phyloP scores from a whole-genome alignment of 2,888 invertebrate genomes.

The Tipula helvola region DNA sequence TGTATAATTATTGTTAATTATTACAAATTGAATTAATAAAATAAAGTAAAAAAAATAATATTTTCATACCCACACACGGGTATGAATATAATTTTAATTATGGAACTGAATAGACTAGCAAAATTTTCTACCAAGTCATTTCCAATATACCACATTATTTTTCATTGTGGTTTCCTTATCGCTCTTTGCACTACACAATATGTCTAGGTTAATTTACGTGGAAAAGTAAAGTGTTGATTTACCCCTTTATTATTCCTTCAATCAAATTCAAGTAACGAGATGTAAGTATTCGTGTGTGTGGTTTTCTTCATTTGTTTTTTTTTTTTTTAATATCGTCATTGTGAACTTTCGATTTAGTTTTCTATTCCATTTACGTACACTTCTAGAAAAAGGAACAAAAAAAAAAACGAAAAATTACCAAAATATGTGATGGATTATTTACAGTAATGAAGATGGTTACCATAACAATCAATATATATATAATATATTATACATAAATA shows the following conservation, averaged over 20 bases:
- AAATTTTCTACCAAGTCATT: no score
- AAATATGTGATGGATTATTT: conserved; percentile 4
- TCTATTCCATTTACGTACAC: background rate
- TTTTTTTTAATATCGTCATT: background rate
- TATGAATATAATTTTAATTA: no score
- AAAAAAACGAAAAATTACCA: background rate
- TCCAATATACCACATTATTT: no score
- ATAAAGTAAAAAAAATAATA: no score
- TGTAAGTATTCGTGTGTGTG: background rate
- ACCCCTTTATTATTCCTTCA: background rate
- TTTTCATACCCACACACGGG: no score
- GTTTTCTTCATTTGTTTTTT: background rate
- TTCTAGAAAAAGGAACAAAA: background rate
- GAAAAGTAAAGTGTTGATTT: background rate
- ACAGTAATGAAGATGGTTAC: background rate
- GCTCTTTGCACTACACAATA: background rate
- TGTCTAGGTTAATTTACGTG: background rate
- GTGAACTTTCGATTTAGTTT: background rate
- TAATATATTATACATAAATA: background rate
- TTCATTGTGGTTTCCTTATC: no score
- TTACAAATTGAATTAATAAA: no score
- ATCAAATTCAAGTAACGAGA: background rate
- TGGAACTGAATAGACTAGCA: no score
- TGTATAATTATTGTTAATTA: no score
- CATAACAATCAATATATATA: background rate